phyloP scores from a whole-genome alignment of 2,113 vertebrate genomes.

The Gasterosteus aculeatus region DNA sequence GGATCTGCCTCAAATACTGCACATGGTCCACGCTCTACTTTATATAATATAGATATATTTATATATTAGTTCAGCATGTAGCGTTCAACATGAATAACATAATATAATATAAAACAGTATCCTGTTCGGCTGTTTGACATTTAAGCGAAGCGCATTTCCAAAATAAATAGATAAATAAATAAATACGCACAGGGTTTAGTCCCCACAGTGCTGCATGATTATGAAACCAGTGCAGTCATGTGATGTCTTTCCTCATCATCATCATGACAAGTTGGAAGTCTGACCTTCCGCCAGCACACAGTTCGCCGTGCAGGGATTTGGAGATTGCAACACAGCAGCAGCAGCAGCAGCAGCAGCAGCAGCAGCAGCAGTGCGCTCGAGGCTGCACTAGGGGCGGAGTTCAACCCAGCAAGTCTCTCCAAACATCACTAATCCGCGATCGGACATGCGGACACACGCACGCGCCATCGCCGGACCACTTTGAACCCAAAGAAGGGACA shows the following conservation, averaged over 20 bases:
- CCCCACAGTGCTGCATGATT: slow-evolving; percentile 71
- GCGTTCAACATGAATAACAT: neutral
- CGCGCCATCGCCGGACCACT: slow-evolving; percentile 58
- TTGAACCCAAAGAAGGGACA: slow-evolving; percentile 28
- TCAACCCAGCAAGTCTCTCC: slow-evolving; percentile 79
- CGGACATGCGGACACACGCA: slow-evolving; percentile 69
- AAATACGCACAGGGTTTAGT: slow-evolving; percentile 48
- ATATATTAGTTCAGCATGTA: neutral
- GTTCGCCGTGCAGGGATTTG: slow-evolving; percentile 59
- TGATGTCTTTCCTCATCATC: slow-evolving; percentile 78
- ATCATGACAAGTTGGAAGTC: slow-evolving; percentile 76
- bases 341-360: slow-evolving; percentile 59
- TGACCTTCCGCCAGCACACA: slow-evolving; percentile 71
- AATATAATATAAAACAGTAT: neutral
- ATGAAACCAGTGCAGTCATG: slow-evolving; percentile 77
- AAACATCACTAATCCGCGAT: slow-evolving; percentile 80
- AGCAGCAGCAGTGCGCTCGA: slow-evolving; percentile 70
- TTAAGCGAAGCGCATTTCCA: slow-evolving; percentile 31
- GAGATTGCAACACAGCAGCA: slow-evolving; percentile 59
- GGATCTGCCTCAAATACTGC: slow-evolving; percentile 8
- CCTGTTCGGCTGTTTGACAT: slow-evolving; percentile 21
- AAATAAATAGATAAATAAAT: neutral
- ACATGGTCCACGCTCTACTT: neutral
- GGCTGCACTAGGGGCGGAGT: slow-evolving; percentile 81
- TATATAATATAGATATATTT: neutral